Conservation (phyloP, 2,888 invertebrate species). For the Dryadula phaetusa region DNA sequence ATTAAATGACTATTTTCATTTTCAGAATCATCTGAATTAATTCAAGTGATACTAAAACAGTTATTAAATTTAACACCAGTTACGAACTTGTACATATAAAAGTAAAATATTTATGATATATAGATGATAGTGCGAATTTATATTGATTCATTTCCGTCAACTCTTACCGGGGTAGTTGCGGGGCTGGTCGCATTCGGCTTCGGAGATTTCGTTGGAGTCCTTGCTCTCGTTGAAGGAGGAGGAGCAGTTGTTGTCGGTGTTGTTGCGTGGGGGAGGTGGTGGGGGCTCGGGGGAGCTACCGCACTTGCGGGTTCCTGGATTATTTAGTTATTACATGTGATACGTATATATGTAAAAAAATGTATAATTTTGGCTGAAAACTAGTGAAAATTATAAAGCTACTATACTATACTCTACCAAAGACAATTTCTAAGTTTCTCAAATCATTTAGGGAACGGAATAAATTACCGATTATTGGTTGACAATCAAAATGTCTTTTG, state of each 20-base stretch:
- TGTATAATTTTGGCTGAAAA: no score
- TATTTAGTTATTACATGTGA: background rate
- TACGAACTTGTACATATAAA: background rate
- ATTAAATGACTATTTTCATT: no score
- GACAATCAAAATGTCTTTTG: no score
- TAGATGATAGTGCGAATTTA: background rate
- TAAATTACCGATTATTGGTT: no score
- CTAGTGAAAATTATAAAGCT: no score
- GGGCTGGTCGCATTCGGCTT: slow-evolving; percentile 95
- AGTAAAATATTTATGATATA: background rate
- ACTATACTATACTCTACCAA: no score
- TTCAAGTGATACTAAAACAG: no score
- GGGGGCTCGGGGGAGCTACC: slow-evolving; percentile 84
- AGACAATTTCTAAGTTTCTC: no score
- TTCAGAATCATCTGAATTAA: no score
- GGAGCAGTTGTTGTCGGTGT: slow-evolving; percentile 90
- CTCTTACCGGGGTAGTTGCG: slow-evolving; percentile 92
- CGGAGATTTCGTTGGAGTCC: slow-evolving; percentile 97
- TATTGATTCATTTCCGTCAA: background rate
- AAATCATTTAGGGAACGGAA: no score
- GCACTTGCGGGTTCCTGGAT: slow-evolving; percentile 73
- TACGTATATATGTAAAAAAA: background rate
- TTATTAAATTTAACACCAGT: background rate
- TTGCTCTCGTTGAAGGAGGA: slow-evolving; percentile 96
- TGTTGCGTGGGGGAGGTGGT: slow-evolving; percentile 92